Base-by-base conservation (phyloP, 1,140 invertebrate genomes). In the Muscidifurax raptorellus region DNA sequence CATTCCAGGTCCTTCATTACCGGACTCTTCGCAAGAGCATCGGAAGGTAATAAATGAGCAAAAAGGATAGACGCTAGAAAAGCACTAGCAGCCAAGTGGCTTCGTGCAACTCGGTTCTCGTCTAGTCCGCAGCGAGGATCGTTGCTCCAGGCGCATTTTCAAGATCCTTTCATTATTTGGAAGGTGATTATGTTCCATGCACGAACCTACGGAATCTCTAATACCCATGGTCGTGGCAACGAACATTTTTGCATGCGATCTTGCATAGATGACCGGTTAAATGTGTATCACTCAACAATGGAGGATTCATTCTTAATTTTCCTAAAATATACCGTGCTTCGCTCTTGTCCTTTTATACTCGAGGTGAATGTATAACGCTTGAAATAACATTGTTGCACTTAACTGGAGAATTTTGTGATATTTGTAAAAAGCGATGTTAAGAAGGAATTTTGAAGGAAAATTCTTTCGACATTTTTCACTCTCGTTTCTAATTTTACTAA, bases 1-100 rank as follows among this genome's bases (percentile, higher is more conserved):
- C 86, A 85, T 87, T 87, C 85, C 86, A 85, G 85, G 85, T 85
- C 82, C 83, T 87, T 85, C 86, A 87, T 87, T 87, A 87, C 22
- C 22, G 4, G 52, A 59, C 22, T 59, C 52, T 59, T 18, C 52
- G 52, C 15, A n/a, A 22, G 52, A n/a, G 52, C 15, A 22, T 18
- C 18, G 5, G 52, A 59, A 22, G 67, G 15, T 69, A 69, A 67
- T 25, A 67, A 67, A 25, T 25, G 64, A 67, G 25, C 0, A 67
- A 28, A 69, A 13, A 69, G 27, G 28, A 30, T 12, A 30, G 25
- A 69, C 1, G 22, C 52, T 59, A 59, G 52, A 59, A 59, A 59
- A 59, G 52, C 52, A n/a, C 18, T 59, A 59, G 52, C 52, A n/a
- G 52, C 52, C 2, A 59, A n/a, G 52, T 59, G 52, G 15, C 52